Base-by-base conservation (phyloP, 2,113 vertebrate species). In the Pycnonotus jocosus region DNA sequence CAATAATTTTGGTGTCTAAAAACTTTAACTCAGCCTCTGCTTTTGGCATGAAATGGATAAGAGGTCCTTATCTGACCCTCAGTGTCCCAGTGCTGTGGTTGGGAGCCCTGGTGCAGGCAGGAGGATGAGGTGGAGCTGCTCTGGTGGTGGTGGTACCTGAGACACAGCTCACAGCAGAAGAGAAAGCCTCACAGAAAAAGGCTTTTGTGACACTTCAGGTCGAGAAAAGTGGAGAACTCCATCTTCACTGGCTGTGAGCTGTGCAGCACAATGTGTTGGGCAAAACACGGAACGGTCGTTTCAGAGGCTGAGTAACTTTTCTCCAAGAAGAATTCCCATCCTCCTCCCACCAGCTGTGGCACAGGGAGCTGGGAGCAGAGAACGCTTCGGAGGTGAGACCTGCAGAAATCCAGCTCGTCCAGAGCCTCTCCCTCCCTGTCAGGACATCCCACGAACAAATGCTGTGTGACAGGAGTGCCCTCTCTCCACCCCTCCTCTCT, bases 21-120 rank as follows among this genome's bases (percentile, higher is more conserved):
- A 93, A 30, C 40, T 90, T 86, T 53, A 76, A 51, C 31, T 85
- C 62, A 50, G n/a, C 22, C 71, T 72, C 40, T 64, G 2, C 16
- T 47, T 27, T n/a, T 44, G 50, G 35, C 40, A 40, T 28, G 22
- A 25, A 51, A 28, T 0, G 6, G 50, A 37, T 53, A 18, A 69
- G 33, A 90, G 18, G 12, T 86, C 38, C 28, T 85, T 40, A 35
- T 79, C 28, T 3, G 7, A 19, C 25, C 50, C 42, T 51, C 1
- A 0, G 9, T 45, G 11, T 5, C 21, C 10, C 27, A 50, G 60
- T 1, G 18, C 58, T 0, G 0, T 28, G 74, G 10, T 25, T 1
- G 0, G 35, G 51, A 69, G 66, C 42, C 28, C 13, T 1, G 1
- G 5, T 17, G 27, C 23, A 56, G 50, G 37, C 21, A 9, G 37